phyloP scores from a whole-genome alignment of 2,113 vertebrate species.

The Ptilonorhynchus violaceus region DNA sequence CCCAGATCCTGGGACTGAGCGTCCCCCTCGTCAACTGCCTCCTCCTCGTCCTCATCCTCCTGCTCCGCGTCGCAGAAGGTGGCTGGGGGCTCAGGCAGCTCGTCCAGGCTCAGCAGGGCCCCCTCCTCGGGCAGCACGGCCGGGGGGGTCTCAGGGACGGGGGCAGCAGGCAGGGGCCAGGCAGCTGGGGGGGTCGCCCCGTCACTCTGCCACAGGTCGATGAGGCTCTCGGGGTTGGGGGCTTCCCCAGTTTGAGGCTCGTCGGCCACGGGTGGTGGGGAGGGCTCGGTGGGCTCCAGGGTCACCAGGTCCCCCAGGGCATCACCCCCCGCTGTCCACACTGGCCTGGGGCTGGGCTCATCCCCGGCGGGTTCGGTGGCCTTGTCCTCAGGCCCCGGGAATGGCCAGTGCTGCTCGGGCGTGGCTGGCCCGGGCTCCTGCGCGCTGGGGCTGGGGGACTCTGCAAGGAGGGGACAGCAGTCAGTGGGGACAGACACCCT shows the following conservation, averaged over 20 bases:
- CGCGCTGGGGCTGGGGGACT: conserved; percentile 57
- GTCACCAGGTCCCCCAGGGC: conserved; percentile 65
- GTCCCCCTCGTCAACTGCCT: conserved; percentile 35
- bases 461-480: conserved; percentile 28
- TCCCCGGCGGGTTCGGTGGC: conserved; percentile 10
- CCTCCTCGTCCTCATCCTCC: conserved; percentile 78
- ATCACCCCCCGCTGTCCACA: conserved; percentile 22
- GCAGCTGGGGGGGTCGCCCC: conserved; percentile 4
- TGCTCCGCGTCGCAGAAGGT: conserved; percentile 78
- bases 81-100: conserved; percentile 83
- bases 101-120: conserved; percentile 89
- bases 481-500: neutral
- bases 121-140: conserved; percentile 38
- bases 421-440: neutral
- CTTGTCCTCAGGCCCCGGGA: conserved; percentile 49
- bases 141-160: conserved; percentile 32
- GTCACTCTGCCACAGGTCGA: conserved; percentile 86
- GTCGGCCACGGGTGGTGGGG: neutral
- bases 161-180: conserved; percentile 63
- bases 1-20: conserved; percentile 77
- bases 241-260: conserved; percentile 11
- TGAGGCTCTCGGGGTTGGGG: conserved; percentile 69
- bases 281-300: conserved; percentile 53
- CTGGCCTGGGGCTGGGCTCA: neutral
- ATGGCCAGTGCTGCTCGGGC: conserved; percentile 38